These are phyloP conservation scores for Anarhynchus alexandrinus DNA, from an alignment of 2,113 vertebrate species.

Conservation along the genomic window DNA sequence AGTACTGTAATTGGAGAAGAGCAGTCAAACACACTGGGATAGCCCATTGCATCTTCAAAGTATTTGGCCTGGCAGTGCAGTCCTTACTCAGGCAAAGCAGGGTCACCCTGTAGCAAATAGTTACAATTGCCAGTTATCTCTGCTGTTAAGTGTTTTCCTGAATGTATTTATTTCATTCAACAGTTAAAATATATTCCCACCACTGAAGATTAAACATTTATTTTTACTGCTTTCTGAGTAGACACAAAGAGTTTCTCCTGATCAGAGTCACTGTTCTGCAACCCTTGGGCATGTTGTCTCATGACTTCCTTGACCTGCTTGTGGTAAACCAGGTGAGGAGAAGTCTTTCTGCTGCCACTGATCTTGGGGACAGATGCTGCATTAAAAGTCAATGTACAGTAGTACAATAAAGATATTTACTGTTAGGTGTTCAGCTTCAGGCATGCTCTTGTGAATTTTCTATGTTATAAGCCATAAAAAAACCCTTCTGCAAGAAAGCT, in stretches of 20 bases:
- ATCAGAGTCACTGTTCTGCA: background rate
- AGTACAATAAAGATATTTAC: background rate
- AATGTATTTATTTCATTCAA: background rate
- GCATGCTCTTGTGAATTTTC: background rate
- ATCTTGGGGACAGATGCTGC: background rate
- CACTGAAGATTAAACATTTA: background rate
- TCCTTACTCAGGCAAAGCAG: conserved; percentile 27
- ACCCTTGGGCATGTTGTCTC: background rate
- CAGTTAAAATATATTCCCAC: background rate
- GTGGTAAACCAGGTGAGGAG: background rate
- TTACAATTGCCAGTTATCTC: background rate
- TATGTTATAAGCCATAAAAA: conserved; percentile 49
- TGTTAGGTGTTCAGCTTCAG: background rate
- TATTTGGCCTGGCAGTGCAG: background rate
- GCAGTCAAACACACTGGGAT: background rate
- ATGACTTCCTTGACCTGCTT: background rate
- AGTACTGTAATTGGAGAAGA: background rate
- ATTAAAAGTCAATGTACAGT: background rate
- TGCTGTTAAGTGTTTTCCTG: background rate
- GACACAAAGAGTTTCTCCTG: background rate
- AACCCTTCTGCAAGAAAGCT: background rate
- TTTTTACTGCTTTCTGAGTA: conserved; percentile 23
- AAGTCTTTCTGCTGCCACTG: background rate
- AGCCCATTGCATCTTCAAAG: background rate
- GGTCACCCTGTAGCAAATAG: background rate